Percentiles rank a stretch among this genome's conserved stretches.
Evolutionary conservation across 2,888 invertebrate species (phyloP).

Genomic region (Agrochola litura): DNA sequence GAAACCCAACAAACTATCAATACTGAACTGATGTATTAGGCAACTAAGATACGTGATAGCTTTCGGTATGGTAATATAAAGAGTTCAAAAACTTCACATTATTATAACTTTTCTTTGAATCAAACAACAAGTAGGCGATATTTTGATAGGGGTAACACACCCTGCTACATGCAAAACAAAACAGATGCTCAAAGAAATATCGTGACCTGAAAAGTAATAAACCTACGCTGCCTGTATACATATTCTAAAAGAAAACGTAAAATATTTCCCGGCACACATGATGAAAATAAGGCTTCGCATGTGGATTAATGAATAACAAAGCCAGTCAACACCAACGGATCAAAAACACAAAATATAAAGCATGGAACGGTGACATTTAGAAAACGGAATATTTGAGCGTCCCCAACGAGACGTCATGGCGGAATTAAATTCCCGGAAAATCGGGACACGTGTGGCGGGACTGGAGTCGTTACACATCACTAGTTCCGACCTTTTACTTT

Average conservation of each 20-base stretch:
- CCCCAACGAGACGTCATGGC: slow-evolving; percentile 59
- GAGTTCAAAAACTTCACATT: slow-evolving; percentile 16
- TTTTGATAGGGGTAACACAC: slow-evolving; percentile 21
- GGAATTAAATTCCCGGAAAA: slow-evolving; percentile 68
- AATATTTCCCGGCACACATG: slow-evolving; percentile 22
- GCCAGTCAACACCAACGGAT: slow-evolving; percentile 52
- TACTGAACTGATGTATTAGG: neutral
- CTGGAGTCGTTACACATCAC: slow-evolving; percentile 62
- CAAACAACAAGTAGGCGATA: slow-evolving; percentile 34
- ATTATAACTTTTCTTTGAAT: slow-evolving; percentile 33
- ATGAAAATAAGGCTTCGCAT: slow-evolving; percentile 39
- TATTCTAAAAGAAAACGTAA: slow-evolving; percentile 35
- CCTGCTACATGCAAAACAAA: slow-evolving; percentile 24
- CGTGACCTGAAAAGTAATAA: slow-evolving; percentile 44
- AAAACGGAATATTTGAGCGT: slow-evolving; percentile 64
- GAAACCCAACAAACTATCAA: neutral
- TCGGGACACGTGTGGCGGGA: slow-evolving; percentile 61
- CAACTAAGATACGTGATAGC: neutral
- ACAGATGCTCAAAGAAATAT: slow-evolving; percentile 47
- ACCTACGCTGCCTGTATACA: slow-evolving; percentile 3
- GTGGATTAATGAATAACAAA: slow-evolving; percentile 56
- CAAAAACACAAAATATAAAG: slow-evolving; percentile 61
- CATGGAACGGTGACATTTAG: slow-evolving; percentile 53
- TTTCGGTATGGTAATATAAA: slow-evolving; percentile 7
- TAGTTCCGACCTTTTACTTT: slow-evolving; percentile 68